A percentile compares a stretch with the other conserved stretches of the same genome.
These are phyloP conservation scores for Chrysolina oricalcia DNA, from an alignment of 2,888 invertebrate genomes.

Conservation along the genomic window DNA sequence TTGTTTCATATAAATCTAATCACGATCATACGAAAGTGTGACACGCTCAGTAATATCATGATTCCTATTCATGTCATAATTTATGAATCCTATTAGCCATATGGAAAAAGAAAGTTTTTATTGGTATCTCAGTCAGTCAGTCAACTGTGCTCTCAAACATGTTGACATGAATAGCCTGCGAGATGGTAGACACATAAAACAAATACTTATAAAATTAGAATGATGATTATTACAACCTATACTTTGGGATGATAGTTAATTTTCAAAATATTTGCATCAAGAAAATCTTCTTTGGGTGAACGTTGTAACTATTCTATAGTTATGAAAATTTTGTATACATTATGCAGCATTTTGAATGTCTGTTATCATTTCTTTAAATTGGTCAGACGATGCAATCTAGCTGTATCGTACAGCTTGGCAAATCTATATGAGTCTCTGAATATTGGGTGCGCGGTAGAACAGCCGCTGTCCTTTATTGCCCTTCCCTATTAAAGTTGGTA, in stretches of 20 bases:
- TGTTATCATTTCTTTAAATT: too few species aligned
- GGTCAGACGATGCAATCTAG: too few species aligned
- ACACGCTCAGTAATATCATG: constrained; percentile 10
- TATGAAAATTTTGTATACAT: too few species aligned
- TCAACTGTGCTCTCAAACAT: constrained; percentile 12
- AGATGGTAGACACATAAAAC: neutral
- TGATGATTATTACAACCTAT: neutral
- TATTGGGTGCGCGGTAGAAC: too few species aligned
- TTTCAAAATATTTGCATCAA: neutral
- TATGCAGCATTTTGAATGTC: too few species aligned
- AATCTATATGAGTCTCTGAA: too few species aligned
- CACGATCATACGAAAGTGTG: neutral
- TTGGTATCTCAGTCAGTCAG: constrained; percentile 19
- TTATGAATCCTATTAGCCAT: constrained; percentile 33
- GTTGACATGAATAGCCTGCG: constrained; percentile 4
- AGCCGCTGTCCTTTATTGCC: too few species aligned
- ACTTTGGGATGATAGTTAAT: neutral
- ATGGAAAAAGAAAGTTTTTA: constrained; percentile 43
- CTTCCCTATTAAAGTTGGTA: too few species aligned
- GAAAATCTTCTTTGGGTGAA: too few species aligned
- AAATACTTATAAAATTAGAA: neutral
- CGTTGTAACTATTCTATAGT: too few species aligned
- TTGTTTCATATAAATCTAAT: too few species aligned
- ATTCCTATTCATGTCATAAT: constrained; percentile 26
- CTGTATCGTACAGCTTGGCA: too few species aligned